These are phyloP conservation scores for Sebastes minor DNA, from an alignment of 2,797 vertebrate species.

Conservation along the genomic window DNA sequence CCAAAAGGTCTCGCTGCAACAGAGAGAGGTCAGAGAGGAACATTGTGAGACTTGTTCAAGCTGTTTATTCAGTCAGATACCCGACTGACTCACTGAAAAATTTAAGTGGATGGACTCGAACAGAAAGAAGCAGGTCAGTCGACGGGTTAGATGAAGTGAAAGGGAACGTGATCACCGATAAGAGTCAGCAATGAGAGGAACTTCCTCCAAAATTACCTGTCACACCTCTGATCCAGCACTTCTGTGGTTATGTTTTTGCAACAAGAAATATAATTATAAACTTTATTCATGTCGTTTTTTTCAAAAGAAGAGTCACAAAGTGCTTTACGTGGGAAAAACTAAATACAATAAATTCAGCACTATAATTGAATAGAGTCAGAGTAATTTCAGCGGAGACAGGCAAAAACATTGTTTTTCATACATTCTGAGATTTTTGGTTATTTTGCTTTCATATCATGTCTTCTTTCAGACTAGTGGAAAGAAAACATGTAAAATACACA, in stretches of 20 bases:
- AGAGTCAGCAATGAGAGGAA: background rate
- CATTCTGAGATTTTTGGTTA: too few relatives aligned
- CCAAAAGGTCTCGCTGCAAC: background rate
- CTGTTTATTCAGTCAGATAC: background rate
- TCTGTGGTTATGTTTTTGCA: background rate
- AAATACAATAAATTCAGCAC: background rate
- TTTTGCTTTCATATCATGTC: too few relatives aligned
- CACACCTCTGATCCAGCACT: background rate
- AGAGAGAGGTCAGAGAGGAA: background rate
- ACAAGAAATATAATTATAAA: background rate
- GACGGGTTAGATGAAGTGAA: background rate
- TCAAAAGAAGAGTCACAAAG: background rate
- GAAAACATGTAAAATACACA: too few relatives aligned
- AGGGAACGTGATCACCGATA: background rate
- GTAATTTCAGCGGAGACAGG: background rate
- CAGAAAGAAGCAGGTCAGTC: background rate
- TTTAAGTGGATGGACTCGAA: background rate
- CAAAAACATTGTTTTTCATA: too few relatives aligned
- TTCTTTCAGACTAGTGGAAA: too few relatives aligned
- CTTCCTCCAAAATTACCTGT: background rate
- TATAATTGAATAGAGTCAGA: background rate
- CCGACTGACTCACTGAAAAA: background rate
- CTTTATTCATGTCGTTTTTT: background rate
- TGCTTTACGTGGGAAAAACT: background rate
- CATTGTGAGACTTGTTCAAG: background rate